Evolutionary conservation across 1,140 invertebrate species (phyloP), one percentile per base, ranked within the genome.

Genomic region (Brachionus asplanchnoidis): DNA sequence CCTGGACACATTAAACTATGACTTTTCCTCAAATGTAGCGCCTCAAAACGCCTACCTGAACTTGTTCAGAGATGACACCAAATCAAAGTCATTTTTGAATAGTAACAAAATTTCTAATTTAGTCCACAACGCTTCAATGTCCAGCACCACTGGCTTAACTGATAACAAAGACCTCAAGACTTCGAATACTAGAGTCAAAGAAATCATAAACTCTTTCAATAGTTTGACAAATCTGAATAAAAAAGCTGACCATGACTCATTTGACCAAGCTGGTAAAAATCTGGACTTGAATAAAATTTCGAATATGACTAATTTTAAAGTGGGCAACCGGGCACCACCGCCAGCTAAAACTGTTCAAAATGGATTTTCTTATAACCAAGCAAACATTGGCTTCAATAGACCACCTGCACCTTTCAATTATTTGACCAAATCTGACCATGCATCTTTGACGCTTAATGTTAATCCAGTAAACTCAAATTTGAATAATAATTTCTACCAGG

Each of bases 131-230:
- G 36, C 68, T 9, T 73, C 68, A 5, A n/a, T 73, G 3, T 42
- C 68, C 6, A 73, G 73, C 23, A 26, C n/a, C 3, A 77, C 7
- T 77, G 20, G 23, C 3, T 28, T 28, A 2, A 28, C 14, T 14
- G 44, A 77, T 1, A 28, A 50, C n/a, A 77, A 77, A 50, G 73
- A 77, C 7, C 14, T 50, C 5, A 77, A 77, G 23, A 14, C 42
- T 14, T 7, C 42, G 5, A 77, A 46, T 53, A 20, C 23, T 12
- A 77, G 32, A 53, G 73, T 77, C 11, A 77, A 46, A 50, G 73
- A 77, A 11, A 77, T 77, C 8, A 77, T 77, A 9, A 50, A 77
- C 32, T 77, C 73, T 20, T 75, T 75, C 42, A 75, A 75, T 75
- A 75, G 12, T 77, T 50, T 77, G 14, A 75, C 26, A 9, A 70